phyloP scores from a whole-genome alignment of 2,888 invertebrate genomes.

The Xanthorhoe designata region DNA sequence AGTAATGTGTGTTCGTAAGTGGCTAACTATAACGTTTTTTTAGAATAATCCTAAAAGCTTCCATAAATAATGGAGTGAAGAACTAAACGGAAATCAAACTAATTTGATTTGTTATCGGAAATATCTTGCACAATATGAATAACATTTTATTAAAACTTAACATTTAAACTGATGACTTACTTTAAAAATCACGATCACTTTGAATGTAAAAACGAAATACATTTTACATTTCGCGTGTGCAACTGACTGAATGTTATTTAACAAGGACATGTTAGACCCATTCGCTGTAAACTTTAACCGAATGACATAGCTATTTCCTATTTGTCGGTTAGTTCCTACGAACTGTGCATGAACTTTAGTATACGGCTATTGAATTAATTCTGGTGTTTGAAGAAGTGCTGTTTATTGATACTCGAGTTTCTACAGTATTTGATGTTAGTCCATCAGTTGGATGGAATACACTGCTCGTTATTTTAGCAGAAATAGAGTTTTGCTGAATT shows the following conservation, averaged over 20 bases:
- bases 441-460: neutral
- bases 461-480: neutral
- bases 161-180: no score
- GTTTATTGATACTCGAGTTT: conserved; percentile 22
- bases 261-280: neutral
- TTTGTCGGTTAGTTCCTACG: conserved; percentile 19
- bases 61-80: no score
- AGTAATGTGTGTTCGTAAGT: no score
- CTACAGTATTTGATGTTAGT: conserved; percentile 10
- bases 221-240: no score
- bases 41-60: no score
- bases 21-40: no score
- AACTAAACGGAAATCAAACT: no score
- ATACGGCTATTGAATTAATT: conserved; percentile 38
- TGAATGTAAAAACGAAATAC: no score
- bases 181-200: no score
- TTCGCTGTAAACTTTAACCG: neutral
- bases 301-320: conserved; percentile 14
- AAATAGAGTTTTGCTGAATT: neutral
- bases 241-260: neutral
- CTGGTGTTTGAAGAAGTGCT: conserved; percentile 37
- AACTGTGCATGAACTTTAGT: conserved; percentile 33
- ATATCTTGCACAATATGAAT: no score
- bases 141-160: no score
- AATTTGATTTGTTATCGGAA: no score